phyloP scores from a whole-genome alignment of 2,888 invertebrate species.

The Drosophila subsilvestris region DNA sequence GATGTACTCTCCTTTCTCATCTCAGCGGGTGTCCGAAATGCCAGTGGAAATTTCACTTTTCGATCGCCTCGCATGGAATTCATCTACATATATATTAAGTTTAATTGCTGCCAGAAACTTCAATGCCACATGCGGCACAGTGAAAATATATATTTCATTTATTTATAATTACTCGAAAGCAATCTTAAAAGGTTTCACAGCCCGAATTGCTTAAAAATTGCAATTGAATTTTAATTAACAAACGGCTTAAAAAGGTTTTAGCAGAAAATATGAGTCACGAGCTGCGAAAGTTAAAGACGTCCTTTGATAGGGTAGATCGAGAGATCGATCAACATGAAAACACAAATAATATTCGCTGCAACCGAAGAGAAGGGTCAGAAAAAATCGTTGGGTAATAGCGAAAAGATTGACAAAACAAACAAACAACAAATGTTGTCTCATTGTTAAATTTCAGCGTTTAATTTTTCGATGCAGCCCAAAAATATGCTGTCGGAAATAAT shows the following conservation, averaged over 20 bases:
- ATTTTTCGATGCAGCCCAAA: neutral
- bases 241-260: neutral
- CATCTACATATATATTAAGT: neutral
- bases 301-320: neutral
- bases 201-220: neutral
- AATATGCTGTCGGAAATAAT: neutral
- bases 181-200: neutral
- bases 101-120: slow-evolving; percentile 7
- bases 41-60: neutral
- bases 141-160: neutral
- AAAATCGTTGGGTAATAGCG: too few species aligned
- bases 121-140: neutral
- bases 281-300: neutral
- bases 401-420: too few species aligned
- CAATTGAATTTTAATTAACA: neutral
- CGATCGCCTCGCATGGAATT: neutral
- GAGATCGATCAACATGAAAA: too few species aligned
- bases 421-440: too few species aligned
- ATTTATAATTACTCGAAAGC: slow-evolving; percentile 1
- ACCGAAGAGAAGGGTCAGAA: too few species aligned
- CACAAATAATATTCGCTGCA: too few species aligned
- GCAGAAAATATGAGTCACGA: too few species aligned
- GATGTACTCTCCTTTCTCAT: neutral
- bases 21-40: neutral
- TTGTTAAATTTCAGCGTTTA: neutral